phyloP scores from a whole-genome alignment of 1,140 invertebrate genomes.

The Drosophila burlai region DNA sequence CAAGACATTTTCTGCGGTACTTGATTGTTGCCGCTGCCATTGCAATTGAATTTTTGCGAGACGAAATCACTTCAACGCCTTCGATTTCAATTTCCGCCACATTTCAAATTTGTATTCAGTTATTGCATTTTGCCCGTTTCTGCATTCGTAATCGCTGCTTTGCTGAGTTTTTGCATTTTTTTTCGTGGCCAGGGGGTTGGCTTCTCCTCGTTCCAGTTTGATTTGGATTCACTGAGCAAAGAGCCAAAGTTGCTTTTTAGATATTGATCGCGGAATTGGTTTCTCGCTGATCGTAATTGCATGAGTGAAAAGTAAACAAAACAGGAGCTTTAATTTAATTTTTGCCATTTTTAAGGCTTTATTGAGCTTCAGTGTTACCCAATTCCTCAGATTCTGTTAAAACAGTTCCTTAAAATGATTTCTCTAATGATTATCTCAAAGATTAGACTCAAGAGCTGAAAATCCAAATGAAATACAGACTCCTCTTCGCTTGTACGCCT shows the following conservation, averaged over 20 bases:
- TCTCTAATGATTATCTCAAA: not conserved
- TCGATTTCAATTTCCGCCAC: conserved; percentile 81
- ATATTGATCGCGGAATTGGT: conserved; percentile 29
- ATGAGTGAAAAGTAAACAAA: not conserved
- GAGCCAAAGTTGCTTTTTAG: conserved; percentile 1
- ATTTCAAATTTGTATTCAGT: conserved; percentile 73
- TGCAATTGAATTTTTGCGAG: conserved; percentile 80
- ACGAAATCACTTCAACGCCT: conserved; percentile 83
- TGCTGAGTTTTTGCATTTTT: not conserved
- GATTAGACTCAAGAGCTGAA: not conserved
- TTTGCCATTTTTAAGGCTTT: not conserved
- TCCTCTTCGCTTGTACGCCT: not conserved
- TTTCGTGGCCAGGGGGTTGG: not conserved
- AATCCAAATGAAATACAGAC: not conserved
- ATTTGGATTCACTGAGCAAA: conserved; percentile 11
- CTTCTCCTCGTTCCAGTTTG: conserved; percentile 1
- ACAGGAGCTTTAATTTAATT: not conserved
- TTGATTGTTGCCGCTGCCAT: conserved; percentile 42
- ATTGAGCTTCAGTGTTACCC: no score
- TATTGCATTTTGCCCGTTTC: conserved; percentile 61
- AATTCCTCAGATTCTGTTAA: no score
- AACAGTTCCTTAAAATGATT: not conserved
- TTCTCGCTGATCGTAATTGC: conserved; percentile 9
- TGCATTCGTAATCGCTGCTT: conserved; percentile 31
- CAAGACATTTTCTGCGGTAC: conserved; percentile 53